Conservation (phyloP, 2,797 vertebrate genomes). For the Danio choprae region DNA sequence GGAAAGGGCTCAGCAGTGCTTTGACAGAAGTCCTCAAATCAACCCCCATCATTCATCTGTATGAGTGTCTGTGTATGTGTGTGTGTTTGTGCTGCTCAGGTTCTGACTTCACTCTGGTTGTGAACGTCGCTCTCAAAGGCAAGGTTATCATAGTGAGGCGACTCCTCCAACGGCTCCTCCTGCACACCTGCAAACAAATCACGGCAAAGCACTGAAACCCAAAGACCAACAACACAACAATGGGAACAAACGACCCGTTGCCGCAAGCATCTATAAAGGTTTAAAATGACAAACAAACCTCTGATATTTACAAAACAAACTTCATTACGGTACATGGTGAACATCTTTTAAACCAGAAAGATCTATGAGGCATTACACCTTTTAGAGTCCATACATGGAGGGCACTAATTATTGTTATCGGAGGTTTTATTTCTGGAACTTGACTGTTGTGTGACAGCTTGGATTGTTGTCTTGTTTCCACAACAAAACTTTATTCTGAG, state of each 20-base stretch:
- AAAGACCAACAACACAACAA: neutral
- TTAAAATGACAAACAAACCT: neutral
- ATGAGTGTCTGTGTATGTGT: conserved; percentile 1
- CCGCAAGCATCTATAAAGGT: neutral
- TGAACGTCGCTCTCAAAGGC: conserved; percentile 77
- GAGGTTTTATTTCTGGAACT: no score
- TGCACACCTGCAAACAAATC: conserved; percentile 49
- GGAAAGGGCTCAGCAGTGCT: conserved; percentile 33
- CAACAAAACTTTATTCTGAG: no score
- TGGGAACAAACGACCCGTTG: neutral
- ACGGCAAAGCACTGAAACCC: neutral
- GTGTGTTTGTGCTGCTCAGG: conserved; percentile 35
- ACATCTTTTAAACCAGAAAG: neutral
- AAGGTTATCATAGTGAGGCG: conserved; percentile 84
- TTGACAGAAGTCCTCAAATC: conserved; percentile 13
- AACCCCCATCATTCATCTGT: conserved; percentile 11
- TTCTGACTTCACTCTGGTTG: conserved; percentile 43
- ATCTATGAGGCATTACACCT: neutral
- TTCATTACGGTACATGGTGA: neutral
- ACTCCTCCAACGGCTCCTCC: conserved; percentile 66
- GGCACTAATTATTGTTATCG: no score
- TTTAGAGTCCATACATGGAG: no score
- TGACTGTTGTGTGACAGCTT: no score
- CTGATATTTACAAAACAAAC: neutral
- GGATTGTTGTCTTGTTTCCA: no score